Conservation (phyloP, 2,797 vertebrate species). For the Aythya fuligula region DNA sequence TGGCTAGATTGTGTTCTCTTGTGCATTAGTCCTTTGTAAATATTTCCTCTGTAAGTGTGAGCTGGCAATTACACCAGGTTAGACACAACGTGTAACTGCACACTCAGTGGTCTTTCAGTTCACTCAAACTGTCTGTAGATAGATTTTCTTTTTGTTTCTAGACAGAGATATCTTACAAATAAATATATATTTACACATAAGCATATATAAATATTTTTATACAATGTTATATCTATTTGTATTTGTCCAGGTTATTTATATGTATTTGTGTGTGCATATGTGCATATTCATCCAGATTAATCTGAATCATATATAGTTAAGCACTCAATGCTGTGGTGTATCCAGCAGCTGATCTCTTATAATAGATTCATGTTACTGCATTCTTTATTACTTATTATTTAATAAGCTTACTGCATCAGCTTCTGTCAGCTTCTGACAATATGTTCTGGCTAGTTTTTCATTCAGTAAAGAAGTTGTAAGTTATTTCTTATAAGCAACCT, state of each 20-base stretch:
- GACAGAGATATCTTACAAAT: not conserved
- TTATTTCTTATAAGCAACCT: not conserved
- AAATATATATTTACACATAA: not conserved
- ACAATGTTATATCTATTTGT: not conserved
- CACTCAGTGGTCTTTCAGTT: not conserved
- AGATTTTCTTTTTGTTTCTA: not conserved
- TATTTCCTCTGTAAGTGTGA: not conserved
- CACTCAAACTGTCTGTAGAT: not conserved
- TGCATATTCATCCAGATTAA: not conserved
- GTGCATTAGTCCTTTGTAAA: not conserved
- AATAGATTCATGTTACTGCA: slow-evolving; percentile 54
- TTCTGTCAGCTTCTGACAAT: not conserved
- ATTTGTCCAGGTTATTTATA: not conserved
- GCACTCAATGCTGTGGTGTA: not conserved
- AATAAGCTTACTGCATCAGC: slow-evolving; percentile 10
- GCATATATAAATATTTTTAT: not conserved
- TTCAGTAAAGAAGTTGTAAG: not conserved
- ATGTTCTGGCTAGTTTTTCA: not conserved
- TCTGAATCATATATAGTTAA: not conserved
- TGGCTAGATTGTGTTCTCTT: not conserved
- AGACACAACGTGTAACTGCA: not conserved
- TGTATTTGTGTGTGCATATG: not conserved
- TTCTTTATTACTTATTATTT: slow-evolving; percentile 68
- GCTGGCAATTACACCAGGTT: not conserved
- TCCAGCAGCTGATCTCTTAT: slow-evolving; percentile 51